Evolutionary conservation across 2,888 invertebrate species (phyloP).

Genomic region (Enchytraeus crypticus): DNA sequence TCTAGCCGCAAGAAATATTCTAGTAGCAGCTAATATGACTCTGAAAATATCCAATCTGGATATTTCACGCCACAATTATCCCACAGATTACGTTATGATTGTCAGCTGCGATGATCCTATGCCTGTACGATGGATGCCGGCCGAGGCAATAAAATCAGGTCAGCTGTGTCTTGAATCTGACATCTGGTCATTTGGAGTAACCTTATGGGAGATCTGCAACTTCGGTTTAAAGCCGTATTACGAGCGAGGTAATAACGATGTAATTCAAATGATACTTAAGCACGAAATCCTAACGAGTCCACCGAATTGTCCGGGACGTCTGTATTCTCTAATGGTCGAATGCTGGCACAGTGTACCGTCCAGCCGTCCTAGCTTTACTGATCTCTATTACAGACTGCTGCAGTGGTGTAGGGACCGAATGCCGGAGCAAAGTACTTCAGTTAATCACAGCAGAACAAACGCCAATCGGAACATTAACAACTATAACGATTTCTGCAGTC

Average conservation of each 20-base stretch:
- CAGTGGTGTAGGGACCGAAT: no score
- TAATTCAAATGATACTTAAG: slow-evolving; percentile 89
- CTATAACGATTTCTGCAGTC: no score
- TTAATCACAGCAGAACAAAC: no score
- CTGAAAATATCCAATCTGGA: slow-evolving; percentile 94
- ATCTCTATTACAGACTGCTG: slow-evolving; percentile 69
- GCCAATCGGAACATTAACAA: no score
- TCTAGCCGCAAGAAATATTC: slow-evolving; percentile 86
- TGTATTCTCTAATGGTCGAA: slow-evolving; percentile 92
- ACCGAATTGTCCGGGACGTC: slow-evolving; percentile 78
- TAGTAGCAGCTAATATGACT: slow-evolving; percentile 85
- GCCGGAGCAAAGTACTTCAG: no score
- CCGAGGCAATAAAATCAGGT: slow-evolving; percentile 91
- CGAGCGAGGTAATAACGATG: slow-evolving; percentile 90
- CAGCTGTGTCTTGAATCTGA: slow-evolving; percentile 96
- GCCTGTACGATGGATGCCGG: slow-evolving; percentile 98
- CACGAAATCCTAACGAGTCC: slow-evolving; percentile 86
- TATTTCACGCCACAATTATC: slow-evolving; percentile 28
- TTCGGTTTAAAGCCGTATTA: slow-evolving; percentile 92
- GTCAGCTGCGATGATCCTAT: slow-evolving; percentile 59
- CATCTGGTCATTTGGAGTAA: slow-evolving; percentile 96
- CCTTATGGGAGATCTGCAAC: slow-evolving; percentile 96
- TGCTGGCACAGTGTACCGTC: slow-evolving; percentile 94
- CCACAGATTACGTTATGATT: slow-evolving; percentile 88
- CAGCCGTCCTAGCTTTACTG: slow-evolving; percentile 81